Base-by-base conservation (phyloP, 37 sponge, comb jelly and placozoan genomes). In the Diacarnus erythraeanus region DNA sequence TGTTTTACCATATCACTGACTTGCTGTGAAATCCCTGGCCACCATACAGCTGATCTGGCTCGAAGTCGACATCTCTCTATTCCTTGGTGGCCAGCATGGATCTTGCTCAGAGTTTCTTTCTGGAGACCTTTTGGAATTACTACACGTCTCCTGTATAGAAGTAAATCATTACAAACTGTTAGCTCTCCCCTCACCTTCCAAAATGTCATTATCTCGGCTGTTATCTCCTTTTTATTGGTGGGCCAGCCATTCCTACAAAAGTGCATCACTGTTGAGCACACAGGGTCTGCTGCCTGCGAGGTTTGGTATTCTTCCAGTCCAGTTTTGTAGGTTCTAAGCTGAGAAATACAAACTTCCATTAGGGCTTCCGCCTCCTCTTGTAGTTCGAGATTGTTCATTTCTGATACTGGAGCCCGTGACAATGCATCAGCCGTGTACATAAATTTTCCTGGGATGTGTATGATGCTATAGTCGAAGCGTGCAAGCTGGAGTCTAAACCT, bases 81-180 rank as follows among this genome's bases (percentile, higher is more conserved):
- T 21, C 83, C 83, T 30, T 74, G 83, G 65, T 82, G 83, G 17
- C 83, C 83, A 25, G 64, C 10, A 44, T 87, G 82, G 12, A 88
- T 70, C 66, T 82, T 88, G 9, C 71, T 43, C 5, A 81, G 72
- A 10, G 42, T 59, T 59, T 59, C 30, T 26, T 27, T 37, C 34
- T 82, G 83, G 5, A 77, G 26, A 20, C 56, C 3, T 38, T 77
- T 72, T 2, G 86, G 86, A 9, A 86, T 51, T 2, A 86, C 57
- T 29, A 86, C 79, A 0, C 86, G 1, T 1, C 34, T 38, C 1
- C 42, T 0, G 29, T 37, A 64, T 23, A 86, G n/a, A 64, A 0
- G 75, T n/a, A 4, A 73, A 37, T 5, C 36, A 31, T 38, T 69
- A 57, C 64, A 27, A 33, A n/a, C 36, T 21, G 71, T 59, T 1